These are phyloP conservation scores for Tetramorium parvispinum DNA, from an alignment of 1,140 invertebrate species.

Conservation along the genomic window DNA sequence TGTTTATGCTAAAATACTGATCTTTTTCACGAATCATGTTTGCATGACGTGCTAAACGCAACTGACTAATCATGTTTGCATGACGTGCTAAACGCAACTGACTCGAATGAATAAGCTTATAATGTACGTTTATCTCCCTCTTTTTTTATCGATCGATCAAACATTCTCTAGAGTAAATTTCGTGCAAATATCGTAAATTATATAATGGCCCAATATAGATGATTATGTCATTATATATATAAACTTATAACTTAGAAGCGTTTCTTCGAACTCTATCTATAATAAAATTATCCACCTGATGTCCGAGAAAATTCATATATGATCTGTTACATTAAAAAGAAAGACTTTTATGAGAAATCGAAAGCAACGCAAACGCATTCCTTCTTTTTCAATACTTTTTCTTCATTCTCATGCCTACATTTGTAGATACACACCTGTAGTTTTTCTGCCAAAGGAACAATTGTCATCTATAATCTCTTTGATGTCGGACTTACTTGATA, in stretches of 20 bases:
- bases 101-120: neutral
- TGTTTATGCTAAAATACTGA: neutral
- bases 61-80: too few species aligned
- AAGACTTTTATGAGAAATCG: neutral
- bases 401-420: too few species aligned
- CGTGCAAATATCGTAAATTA: neutral
- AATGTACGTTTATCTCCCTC: neutral
- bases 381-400: too few species aligned
- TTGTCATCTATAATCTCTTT: too few species aligned
- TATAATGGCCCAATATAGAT: neutral
- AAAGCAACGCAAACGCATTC: neutral
- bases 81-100: neutral
- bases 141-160: neutral
- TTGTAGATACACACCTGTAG: too few species aligned
- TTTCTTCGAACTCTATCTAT: neutral
- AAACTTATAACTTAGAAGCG: too few species aligned
- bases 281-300: neutral
- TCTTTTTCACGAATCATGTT: neutral
- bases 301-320: neutral
- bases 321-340: neutral
- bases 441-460: too few species aligned
- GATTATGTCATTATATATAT: neutral
- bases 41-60: too few species aligned
- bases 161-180: neutral
- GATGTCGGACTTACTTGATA: too few species aligned